Conservation (phyloP, 1,140 invertebrate genomes). For the Dendrolimus kikuchii region DNA sequence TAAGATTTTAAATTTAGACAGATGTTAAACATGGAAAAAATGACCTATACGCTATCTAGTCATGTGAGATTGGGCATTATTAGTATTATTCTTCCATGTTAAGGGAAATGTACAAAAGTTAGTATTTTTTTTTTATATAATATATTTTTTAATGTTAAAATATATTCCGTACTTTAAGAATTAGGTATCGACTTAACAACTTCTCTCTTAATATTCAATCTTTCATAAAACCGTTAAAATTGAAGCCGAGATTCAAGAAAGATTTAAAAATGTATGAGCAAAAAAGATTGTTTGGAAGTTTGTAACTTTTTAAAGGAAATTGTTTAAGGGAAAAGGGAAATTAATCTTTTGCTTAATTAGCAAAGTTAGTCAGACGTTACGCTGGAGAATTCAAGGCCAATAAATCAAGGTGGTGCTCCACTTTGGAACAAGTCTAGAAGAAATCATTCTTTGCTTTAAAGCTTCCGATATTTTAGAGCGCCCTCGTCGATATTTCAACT, state of each 20-base stretch:
- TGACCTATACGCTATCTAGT: no score
- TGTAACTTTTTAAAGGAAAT: constrained; percentile 48
- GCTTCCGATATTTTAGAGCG: constrained; percentile 35
- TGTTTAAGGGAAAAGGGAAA: constrained; percentile 59
- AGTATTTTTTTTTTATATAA: no score
- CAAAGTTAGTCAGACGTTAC: constrained; percentile 55
- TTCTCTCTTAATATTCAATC: no score
- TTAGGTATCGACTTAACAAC: no score
- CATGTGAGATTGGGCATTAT: no score
- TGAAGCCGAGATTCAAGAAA: constrained; percentile 16
- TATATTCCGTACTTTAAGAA: no score
- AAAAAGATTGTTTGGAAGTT: constrained; percentile 35
- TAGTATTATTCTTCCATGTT: no score
- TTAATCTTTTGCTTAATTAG: constrained; percentile 68
- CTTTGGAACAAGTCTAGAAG: constrained; percentile 32
- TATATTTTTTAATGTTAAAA: no score
- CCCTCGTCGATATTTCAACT: constrained; percentile 36
- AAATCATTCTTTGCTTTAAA: constrained; percentile 42
- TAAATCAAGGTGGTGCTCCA: constrained; percentile 61
- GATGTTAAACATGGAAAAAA: no score
- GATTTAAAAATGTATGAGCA: constrained; percentile 18
- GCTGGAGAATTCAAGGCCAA: constrained; percentile 51
- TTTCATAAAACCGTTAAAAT: neutral
- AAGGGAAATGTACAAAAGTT: no score
- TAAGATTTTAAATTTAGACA: no score